A percentile compares a stretch with the other conserved stretches of the same genome.
Evolutionary conservation across 2,888 invertebrate genomes (phyloP).

Genomic region (Drosophila differens): DNA sequence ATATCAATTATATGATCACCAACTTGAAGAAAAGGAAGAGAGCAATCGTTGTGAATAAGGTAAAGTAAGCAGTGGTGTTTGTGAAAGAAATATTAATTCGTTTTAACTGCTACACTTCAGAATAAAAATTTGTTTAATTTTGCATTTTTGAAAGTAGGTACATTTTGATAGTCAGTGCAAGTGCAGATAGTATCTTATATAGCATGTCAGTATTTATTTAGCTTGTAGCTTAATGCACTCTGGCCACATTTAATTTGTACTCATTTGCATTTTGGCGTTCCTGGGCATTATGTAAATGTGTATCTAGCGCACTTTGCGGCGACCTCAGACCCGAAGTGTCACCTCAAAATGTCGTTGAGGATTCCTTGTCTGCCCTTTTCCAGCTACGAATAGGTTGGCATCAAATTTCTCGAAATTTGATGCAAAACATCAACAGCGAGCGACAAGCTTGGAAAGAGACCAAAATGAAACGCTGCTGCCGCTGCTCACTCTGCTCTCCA

Average conservation of each 20-base stretch:
- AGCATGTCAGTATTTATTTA: constrained; percentile 1
- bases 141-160: background rate
- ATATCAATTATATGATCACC: background rate
- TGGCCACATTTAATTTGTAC: constrained; percentile 77
- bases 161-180: background rate
- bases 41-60: background rate
- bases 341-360: constrained; percentile 59
- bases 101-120: background rate
- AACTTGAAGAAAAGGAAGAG: background rate
- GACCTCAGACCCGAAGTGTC: constrained; percentile 55
- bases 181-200: background rate
- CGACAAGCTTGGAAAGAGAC: constrained; percentile 37
- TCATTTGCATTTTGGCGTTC: constrained; percentile 74
- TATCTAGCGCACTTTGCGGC: constrained; percentile 78
- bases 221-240: constrained; percentile 51
- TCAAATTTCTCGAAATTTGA: constrained; percentile 57
- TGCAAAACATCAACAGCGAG: constrained; percentile 69
- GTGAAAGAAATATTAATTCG: background rate
- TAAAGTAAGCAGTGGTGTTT: background rate
- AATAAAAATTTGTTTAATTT: background rate
- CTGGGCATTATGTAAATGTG: constrained; percentile 78
- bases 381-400: constrained; percentile 5
- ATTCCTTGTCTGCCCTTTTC: constrained; percentile 12
- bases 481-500: constrained; percentile 20
- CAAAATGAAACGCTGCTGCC: constrained; percentile 23